phyloP scores from a whole-genome alignment of 2,888 invertebrate genomes.

The Nomada fabriciana region DNA sequence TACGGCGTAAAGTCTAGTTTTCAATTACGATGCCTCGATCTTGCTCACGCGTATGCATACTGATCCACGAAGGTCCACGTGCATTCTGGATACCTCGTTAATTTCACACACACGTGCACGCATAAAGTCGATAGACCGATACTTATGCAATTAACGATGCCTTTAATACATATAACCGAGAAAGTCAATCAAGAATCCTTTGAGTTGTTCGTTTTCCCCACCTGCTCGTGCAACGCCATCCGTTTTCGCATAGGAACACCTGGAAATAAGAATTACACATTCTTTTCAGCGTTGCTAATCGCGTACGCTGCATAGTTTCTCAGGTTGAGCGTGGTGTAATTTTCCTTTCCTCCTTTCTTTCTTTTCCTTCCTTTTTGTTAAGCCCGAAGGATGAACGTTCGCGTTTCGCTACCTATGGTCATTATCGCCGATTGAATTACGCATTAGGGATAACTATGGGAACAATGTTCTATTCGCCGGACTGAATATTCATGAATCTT shows the following conservation, averaged over 20 bases:
- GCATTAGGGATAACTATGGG: slow-evolving; percentile 30
- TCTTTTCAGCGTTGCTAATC: neutral
- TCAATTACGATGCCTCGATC: slow-evolving; percentile 29
- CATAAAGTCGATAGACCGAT: slow-evolving; percentile 21
- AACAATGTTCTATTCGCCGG: slow-evolving; percentile 15
- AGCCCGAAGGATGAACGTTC: slow-evolving; percentile 16
- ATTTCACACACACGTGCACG: slow-evolving; percentile 2
- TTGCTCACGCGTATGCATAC: slow-evolving; percentile 1
- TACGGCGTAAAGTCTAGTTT: slow-evolving; percentile 24
- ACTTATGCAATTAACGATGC: slow-evolving; percentile 41
- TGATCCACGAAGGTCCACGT: slow-evolving; percentile 21
- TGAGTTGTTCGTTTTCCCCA: slow-evolving; percentile 2
- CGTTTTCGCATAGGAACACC: slow-evolving; percentile 2
- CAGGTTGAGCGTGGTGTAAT: slow-evolving; percentile 13
- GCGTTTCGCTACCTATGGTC: slow-evolving; percentile 12
- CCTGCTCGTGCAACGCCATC: neutral
- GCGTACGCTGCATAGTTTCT: neutral
- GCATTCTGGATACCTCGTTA: slow-evolving; percentile 31
- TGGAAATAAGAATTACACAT: slow-evolving; percentile 9
- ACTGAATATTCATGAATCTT: slow-evolving; percentile 30
- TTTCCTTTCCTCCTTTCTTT: neutral
- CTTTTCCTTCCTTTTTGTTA: neutral
- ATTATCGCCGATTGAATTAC: slow-evolving; percentile 47
- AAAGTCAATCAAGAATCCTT: slow-evolving; percentile 22
- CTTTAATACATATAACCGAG: slow-evolving; percentile 39